These are phyloP conservation scores for Sebastes steindachneri DNA, from an alignment of 2,797 vertebrate genomes.

Conservation along the genomic window DNA sequence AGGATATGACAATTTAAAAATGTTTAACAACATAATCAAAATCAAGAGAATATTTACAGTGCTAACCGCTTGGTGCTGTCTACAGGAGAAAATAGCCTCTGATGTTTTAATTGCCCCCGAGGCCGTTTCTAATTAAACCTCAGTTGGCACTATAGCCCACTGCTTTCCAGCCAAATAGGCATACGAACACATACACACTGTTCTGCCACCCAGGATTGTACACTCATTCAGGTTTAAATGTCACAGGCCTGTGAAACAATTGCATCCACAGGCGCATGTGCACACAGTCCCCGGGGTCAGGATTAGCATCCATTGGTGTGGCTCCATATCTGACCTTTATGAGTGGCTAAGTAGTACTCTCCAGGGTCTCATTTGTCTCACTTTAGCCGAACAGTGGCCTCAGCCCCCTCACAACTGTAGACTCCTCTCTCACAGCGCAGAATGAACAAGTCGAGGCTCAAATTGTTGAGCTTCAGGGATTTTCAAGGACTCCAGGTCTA, in stretches of 20 bases:
- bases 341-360: constrained; percentile 74
- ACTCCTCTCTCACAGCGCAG: constrained; percentile 1
- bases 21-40: constrained; percentile 3
- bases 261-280: constrained; percentile 63
- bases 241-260: constrained; percentile 80
- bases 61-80: neutral
- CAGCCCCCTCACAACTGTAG: constrained; percentile 41
- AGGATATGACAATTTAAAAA: neutral
- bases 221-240: constrained; percentile 77
- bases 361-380: constrained; percentile 79
- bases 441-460: constrained; percentile 1
- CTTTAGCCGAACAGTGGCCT: constrained; percentile 61
- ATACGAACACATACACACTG: constrained; percentile 27
- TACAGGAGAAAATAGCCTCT: constrained; percentile 27
- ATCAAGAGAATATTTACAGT: constrained; percentile 26
- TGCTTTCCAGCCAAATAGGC: constrained; percentile 43
- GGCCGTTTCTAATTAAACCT: constrained; percentile 71
- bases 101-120: constrained; percentile 66
- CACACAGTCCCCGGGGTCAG: constrained; percentile 72
- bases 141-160: constrained; percentile 33
- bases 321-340: constrained; percentile 83
- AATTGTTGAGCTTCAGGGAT: constrained; percentile 7
- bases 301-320: constrained; percentile 78
- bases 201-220: constrained; percentile 54
- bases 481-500: neutral